Base-by-base conservation (phyloP, 1,140 invertebrate genomes). In the Gryllus bimaculatus region DNA sequence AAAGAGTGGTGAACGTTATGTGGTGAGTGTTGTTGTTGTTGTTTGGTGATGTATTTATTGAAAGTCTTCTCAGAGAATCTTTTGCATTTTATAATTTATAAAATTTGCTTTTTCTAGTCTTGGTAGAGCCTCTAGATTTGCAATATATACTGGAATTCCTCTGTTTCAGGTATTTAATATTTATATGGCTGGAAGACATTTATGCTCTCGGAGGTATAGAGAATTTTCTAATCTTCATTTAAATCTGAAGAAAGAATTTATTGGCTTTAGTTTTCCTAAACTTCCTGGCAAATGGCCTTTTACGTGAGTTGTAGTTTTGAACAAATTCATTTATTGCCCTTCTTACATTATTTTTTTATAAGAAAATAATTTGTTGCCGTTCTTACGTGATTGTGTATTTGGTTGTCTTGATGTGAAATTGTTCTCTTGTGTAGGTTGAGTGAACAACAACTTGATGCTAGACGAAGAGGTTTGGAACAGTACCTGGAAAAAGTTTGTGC, bases 211-310 rank as follows among this genome's bases (percentile, higher is more conserved):
- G 76, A 89, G 98, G 73, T 99, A 99, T 85, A 90, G 96, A 77
- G 98, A 99, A 87, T 99, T 99, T 85, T 92, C 95, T 18, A 93
- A 94, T 79, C 86, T 99, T 77, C 95, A 99, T 84, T 90, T 92
- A 82, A 92, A 93, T 81, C 88, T 99, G 75, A 98, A 98, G 86
- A 95, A 96, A 85, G 97, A 99, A 85, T 99, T 99, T 87, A 89
- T 94, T 81, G 98, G 98, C 77, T 99, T 99, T 85, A 95, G 92
- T 85, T 99, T 99, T 86, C 98, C 98, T 0, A 98, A 98, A 88
- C 87, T 99, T 77, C 98, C 98, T 0, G 96, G 96, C 77, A 99
- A 99, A 89, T 99, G 98, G 96, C 96, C 97, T 75, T 99, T 99
- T 85, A 92, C 94, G 85, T 90, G 91, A 86, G 88, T 85, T 77